phyloP scores from a whole-genome alignment of 30 jellyfish, hydroid and myxozoan genomes.

The Morbakka virulenta region DNA sequence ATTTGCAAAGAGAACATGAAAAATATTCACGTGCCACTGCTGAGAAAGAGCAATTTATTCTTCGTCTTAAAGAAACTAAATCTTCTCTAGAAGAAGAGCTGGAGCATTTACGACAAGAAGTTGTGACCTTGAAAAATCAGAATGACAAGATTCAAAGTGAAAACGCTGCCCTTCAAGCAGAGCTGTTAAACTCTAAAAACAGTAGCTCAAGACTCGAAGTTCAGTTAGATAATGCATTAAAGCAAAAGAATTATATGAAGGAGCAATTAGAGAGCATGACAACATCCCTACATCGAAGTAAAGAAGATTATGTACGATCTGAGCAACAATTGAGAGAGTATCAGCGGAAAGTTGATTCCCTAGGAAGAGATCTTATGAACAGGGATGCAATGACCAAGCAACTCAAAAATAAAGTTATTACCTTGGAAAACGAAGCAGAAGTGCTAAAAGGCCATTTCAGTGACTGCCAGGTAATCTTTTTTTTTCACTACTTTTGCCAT shows the following conservation, averaged over 20 bases:
- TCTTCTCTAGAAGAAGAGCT: conserved; percentile 58
- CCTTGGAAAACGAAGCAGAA: conserved; percentile 80
- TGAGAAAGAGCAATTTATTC: conserved; percentile 79
- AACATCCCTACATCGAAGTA: conserved; percentile 40
- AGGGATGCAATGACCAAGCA: conserved; percentile 72
- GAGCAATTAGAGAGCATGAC: conserved; percentile 70
- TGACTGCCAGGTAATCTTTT: too few relatives aligned
- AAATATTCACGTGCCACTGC: conserved; percentile 69
- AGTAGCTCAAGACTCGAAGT: conserved; percentile 76
- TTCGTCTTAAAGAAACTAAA: conserved; percentile 74
- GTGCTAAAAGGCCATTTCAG: too few relatives aligned
- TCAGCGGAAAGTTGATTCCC: conserved; percentile 79
- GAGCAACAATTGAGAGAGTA: conserved; percentile 86
- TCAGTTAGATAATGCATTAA: conserved; percentile 74
- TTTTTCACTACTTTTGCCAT: too few relatives aligned
- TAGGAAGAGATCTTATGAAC: conserved; percentile 68
- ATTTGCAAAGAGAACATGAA: conserved; percentile 85
- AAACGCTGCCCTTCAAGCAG: conserved; percentile 73
- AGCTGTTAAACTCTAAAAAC: conserved; percentile 47
- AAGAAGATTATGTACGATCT: conserved; percentile 71
- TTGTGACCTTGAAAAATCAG: conserved; percentile 52
- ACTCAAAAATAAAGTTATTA: conserved; percentile 62
- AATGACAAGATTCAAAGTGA: conserved; percentile 70
- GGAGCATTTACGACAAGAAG: conserved; percentile 64
- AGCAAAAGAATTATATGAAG: conserved; percentile 80